Evolutionary conservation across 1,140 invertebrate genomes (phyloP), one percentile per base, ranked within the genome.

Genomic region (Cotesia glomerata): DNA sequence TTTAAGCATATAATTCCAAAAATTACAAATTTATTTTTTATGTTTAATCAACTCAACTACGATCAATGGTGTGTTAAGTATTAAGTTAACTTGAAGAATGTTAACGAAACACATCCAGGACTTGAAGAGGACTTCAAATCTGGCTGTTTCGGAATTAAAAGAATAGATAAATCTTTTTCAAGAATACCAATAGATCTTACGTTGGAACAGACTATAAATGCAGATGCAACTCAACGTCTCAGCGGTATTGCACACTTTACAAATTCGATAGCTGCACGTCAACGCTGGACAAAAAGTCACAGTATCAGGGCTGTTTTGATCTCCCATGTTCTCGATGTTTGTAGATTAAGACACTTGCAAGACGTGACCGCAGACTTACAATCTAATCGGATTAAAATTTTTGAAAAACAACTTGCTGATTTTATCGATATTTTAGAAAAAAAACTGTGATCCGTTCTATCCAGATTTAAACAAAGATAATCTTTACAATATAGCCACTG

Each of bases 181-280:
- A 73, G 66, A 74, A 70, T 73, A 34, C 79, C 77, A 16, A 73
- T 80, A 51, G 76, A 81, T 71, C 34, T 80, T n/a, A 71, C 69
- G 4, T 45, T 82, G 2, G 76, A 82, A 26, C 79, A 81, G 74
- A 81, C 79, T 0, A 80, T 83, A 26, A 82, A 81, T 69, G 67
- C 66, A 18, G 59, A 63, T 35, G 56, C 56, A 14, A 65, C 67
- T 36, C 39, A 32, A n/a, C 9, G 18, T 16, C 11, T 69, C 3
- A 72, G n/a, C 11, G 63, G 69, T 14, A 71, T 72, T 64, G 54
- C 70, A 2, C 56, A 78, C 56, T 59, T 77, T 2, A 77, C 74
- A 4, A 76, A 77, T 61, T 80, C 76, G 7, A 75, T 80, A 45
- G 74, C 77, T 11, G 74, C 74, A 36, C 52, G 75, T 4, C 76